Base-by-base conservation (phyloP, 2,113 vertebrate genomes). In the Eupsittula cactorum region DNA sequence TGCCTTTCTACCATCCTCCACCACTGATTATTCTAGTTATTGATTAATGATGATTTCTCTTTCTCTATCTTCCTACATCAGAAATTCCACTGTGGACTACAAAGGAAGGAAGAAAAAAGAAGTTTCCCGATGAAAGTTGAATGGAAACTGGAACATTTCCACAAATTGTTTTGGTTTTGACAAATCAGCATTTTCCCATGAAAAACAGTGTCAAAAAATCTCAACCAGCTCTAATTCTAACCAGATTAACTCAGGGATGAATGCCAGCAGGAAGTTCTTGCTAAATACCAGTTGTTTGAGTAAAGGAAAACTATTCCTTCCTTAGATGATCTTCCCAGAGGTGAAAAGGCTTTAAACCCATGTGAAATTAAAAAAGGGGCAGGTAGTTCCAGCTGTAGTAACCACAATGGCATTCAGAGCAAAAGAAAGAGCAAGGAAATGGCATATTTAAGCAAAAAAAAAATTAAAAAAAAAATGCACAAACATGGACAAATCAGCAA, bases 151-250 rank as follows among this genome's bases (percentile, higher is more conserved):
- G 93, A 95, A 95, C 86, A 79, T 96, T 97, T 97, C 95, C 96
- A 95, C 93, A 92, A 96, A 97, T 97, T 96, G 96, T 97, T 95
- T 93, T 83, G 62, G 93, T 96, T 97, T 95, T 95, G 91, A 96
- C 74, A 91, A 92, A 96, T 95, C 95, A 95, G 96, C 96, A 95
- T 96, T 97, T 95, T 97, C 96, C 95, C 94, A 97, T 85, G 95
- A 95, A 95, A 93, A 97, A 79, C 89, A 93, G 83, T 65, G 89
- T 96, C 94, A 95, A 95, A 89, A 79, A 39, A 77, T 92, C 95
- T 97, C 69, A 86, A 91, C 33, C 62, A 76, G 35, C 46, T 91
- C 83, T 95, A 97, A 92, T 91, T 97, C 88, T 89, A 92, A 94
- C 76, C 92, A 97, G 93, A 93, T 87, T 94, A 97, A 96, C 39